Evolutionary conservation across 1,140 invertebrate genomes (phyloP), one percentile per base, ranked within the genome.

Genomic region (Dinothrombium tinctorium): DNA sequence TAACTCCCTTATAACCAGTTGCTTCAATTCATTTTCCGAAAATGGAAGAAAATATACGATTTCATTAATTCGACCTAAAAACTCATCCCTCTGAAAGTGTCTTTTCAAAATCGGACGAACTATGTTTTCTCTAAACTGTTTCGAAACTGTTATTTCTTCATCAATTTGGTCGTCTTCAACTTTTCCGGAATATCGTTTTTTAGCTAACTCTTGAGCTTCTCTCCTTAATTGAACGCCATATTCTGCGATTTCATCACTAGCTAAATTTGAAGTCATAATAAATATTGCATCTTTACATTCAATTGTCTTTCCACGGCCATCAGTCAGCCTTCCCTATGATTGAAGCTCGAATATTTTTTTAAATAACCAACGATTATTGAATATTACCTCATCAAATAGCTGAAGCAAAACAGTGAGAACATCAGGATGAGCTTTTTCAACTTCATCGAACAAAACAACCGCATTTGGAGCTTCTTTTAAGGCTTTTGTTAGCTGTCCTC

Each of bases 371-470:
- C 4, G 36, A 7, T 28, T 45, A 36, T n/a, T n/a, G n/a, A n/a
- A n/a, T n/a, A n/a, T 41, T 58, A 78, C 80, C 65, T 94, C 84
- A 59, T 94, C 86, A 62, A 94, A 90, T 4, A 94, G 60, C 56
- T 94, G 86, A 26, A 92, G 59, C 37, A 94, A 62, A 36, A 87
- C 76, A 3, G 82, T 87, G 25, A 90, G 64, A 4, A 94, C 80
- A 61, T 92, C 86, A 2, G 82, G 78, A 62, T 94, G 86, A 3
- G 86, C 84, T 59, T 94, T 94, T 50, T 94, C 86, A 3, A 92
- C 80, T 65, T 94, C 86, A 60, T 94, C 86, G 62, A 92, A 87
- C 15, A 94, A 59, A 23, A 94, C 83, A 29, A 94, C 81, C 25
- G 82, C 80, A 55, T 73, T 71, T n/a, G 82, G 75, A 52, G 64